A percentile compares a stretch with the other conserved stretches of the same genome.
Evolutionary conservation across 2,797 vertebrate genomes (phyloP).

Genomic region (Meriones psammophilus): DNA sequence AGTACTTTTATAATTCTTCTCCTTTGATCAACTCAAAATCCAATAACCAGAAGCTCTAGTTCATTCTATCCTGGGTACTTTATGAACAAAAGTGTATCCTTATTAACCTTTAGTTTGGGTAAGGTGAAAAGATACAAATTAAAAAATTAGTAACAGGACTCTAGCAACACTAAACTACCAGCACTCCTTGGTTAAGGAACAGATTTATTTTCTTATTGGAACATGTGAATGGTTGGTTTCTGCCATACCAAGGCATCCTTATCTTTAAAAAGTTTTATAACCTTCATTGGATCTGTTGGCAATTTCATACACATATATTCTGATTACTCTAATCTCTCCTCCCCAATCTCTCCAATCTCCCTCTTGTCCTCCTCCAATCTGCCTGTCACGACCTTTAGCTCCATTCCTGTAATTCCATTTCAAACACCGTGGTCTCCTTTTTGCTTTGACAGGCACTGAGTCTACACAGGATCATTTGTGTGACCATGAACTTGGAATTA

Average conservation of each 20-base stretch:
- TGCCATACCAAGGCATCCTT: background rate
- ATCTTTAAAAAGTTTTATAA: background rate
- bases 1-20: background rate
- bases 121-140: background rate
- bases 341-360: background rate
- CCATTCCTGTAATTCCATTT: background rate
- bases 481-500: background rate
- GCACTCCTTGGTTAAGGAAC: background rate
- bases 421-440: background rate
- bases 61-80: background rate
- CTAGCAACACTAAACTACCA: background rate
- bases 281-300: background rate
- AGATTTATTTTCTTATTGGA: background rate
- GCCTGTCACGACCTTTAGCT: background rate
- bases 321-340: background rate
- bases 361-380: background rate
- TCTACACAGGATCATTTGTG: background rate
- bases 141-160: background rate
- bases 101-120: background rate
- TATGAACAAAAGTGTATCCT: background rate
- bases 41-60: background rate
- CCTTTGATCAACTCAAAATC: background rate
- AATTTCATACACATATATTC: background rate
- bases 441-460: background rate
- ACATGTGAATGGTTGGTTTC: background rate